These are phyloP conservation scores for Sericinus montela DNA, from an alignment of 2,888 invertebrate species.

Conservation along the genomic window DNA sequence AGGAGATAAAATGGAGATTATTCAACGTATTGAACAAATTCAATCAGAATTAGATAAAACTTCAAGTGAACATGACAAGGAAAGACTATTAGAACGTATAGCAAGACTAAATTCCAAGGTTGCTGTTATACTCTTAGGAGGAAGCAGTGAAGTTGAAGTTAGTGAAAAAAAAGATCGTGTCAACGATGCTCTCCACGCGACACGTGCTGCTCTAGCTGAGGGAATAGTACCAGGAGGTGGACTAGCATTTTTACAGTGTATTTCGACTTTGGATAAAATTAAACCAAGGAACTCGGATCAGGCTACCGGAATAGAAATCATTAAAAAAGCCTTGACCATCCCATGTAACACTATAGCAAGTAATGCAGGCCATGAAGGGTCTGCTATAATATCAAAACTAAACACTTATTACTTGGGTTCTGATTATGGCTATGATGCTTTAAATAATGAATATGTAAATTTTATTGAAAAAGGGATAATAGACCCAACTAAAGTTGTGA, in stretches of 20 bases:
- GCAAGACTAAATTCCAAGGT: slow-evolving; percentile 92
- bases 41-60: slow-evolving; percentile 89
- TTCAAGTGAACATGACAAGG: slow-evolving; percentile 93
- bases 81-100: slow-evolving; percentile 92
- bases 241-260: slow-evolving; percentile 90
- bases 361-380: slow-evolving; percentile 95
- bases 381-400: slow-evolving; percentile 93
- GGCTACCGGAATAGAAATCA: slow-evolving; percentile 87
- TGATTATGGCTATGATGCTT: slow-evolving; percentile 92
- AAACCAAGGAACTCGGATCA: slow-evolving; percentile 87
- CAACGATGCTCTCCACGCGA: slow-evolving; percentile 96
- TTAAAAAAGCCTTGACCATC: slow-evolving; percentile 89
- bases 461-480: slow-evolving; percentile 96
- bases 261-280: slow-evolving; percentile 82
- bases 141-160: slow-evolving; percentile 93
- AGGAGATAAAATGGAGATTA: slow-evolving; percentile 87
- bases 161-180: slow-evolving; percentile 98
- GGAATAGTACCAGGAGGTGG: slow-evolving; percentile 98
- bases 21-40: slow-evolving; percentile 87
- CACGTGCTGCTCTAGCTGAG: slow-evolving; percentile 96
- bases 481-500: slow-evolving; percentile 91
- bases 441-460: slow-evolving; percentile 92
- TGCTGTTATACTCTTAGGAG: slow-evolving; percentile 88
- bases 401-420: slow-evolving; percentile 84
- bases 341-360: slow-evolving; percentile 93